phyloP scores from a whole-genome alignment of 1,140 invertebrate genomes.

The Potamilus streckersoni region DNA sequence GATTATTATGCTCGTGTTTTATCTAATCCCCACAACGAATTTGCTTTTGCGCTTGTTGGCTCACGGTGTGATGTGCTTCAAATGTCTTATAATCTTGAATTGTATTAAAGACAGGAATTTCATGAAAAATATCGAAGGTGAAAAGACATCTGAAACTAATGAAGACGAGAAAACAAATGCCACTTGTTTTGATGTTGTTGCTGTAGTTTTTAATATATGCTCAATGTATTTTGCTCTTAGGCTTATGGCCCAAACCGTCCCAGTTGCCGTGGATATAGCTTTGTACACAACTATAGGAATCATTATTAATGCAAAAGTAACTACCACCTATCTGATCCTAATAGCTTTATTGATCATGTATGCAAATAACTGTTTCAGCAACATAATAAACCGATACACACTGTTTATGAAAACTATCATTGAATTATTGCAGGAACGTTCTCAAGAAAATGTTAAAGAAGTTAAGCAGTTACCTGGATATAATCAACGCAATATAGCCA shows the following conservation, averaged over 20 bases:
- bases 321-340: slow-evolving; percentile 32
- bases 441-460: slow-evolving; percentile 34
- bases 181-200: slow-evolving; percentile 13
- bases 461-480: slow-evolving; percentile 20
- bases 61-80: slow-evolving; percentile 8
- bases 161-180: background rate
- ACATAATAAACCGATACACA: slow-evolving; percentile 34
- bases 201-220: slow-evolving; percentile 24
- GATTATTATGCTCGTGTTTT: slow-evolving; percentile 18
- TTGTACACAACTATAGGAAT: slow-evolving; percentile 42
- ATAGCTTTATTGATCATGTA: slow-evolving; percentile 36
- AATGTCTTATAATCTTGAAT: background rate
- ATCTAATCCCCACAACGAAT: slow-evolving; percentile 18
- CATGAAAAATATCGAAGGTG: background rate
- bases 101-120: background rate
- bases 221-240: slow-evolving; percentile 34
- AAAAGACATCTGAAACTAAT: slow-evolving; percentile 6
- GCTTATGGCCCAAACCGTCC: slow-evolving; percentile 34
- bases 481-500: slow-evolving; percentile 37
- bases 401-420: slow-evolving; percentile 40
- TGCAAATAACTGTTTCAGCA: slow-evolving; percentile 34
- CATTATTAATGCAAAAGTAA: slow-evolving; percentile 35
- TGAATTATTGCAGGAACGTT: slow-evolving; percentile 7
- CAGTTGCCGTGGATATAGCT: slow-evolving; percentile 36
- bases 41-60: slow-evolving; percentile 10